Evolutionary conservation across 2,797 vertebrate genomes (phyloP), one percentile per base, ranked within the genome.

Genomic region (Mus spretus): DNA sequence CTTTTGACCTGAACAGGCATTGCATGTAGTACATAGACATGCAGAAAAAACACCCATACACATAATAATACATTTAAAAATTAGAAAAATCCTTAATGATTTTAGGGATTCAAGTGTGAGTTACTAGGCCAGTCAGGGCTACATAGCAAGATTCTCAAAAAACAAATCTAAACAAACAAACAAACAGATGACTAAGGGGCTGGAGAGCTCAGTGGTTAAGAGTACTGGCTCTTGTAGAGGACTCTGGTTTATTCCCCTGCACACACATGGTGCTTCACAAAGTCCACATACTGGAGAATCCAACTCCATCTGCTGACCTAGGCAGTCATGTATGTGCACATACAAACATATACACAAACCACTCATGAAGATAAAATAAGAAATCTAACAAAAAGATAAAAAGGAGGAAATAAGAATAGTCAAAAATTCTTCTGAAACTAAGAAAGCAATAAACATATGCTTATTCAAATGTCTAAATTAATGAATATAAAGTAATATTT

Each of bases 401-500:
- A n/a, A 26, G 20, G 19, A 44, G 19, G 14, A 4, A 11, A 61
- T 61, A 59, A 22, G 44, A 31, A 65, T 63, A 92, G 79, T 84
- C 70, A 67, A 89, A 88, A 94, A 75, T 84, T 12, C 31, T 85
- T 95, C 65, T 85, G n/a, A 91, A 80, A 70, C 34, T 85, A 37
- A 40, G 19, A 88, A 93, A 77, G 22, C 55, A 85, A 70, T 61
- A 75, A 83, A 93, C 55, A 11, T 57, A 78, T 44, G 87, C 28
- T 77, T 91, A 50, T 63, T 13, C 61, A 91, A 90, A 82, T 83
- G 1, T 53, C 65, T 86, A 92, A 72, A 47, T 44, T 89, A 81
- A 82, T 28, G 81, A 74, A 37, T 78, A 61, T 11, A 65, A 63
- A 75, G 12, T 88, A 86, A 90, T 90, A 93, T 40, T 24, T 55